A percentile compares a stretch with the other conserved stretches of the same genome.
These are phyloP conservation scores for Gadopsis marmoratus DNA, from an alignment of 2,797 vertebrate species.

Conservation along the genomic window DNA sequence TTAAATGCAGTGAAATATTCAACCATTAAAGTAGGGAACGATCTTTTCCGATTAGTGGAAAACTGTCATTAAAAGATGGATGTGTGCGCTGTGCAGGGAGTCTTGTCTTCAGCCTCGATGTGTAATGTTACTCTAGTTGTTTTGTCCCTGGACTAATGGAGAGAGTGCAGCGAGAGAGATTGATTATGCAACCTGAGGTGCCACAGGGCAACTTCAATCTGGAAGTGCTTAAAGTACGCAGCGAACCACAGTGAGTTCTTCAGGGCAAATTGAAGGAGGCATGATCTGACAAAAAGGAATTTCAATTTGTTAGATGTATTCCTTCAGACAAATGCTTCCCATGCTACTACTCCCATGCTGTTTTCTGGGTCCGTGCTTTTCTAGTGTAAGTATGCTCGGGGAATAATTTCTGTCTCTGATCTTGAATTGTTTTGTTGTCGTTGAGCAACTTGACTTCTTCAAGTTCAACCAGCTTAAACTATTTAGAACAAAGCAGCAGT, in stretches of 20 bases:
- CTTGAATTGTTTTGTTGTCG: conserved; percentile 71
- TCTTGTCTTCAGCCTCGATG: conserved; percentile 43
- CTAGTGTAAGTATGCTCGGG: conserved; percentile 48
- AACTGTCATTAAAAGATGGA: conserved; percentile 58
- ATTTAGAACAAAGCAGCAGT: conserved; percentile 77
- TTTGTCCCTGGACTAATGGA: conserved; percentile 72
- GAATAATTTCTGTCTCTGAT: conserved; percentile 70
- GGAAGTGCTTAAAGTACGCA: conserved; percentile 80
- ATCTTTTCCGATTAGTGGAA: conserved; percentile 27
- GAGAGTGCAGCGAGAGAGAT: conserved; percentile 75
- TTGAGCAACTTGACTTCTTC: conserved; percentile 67
- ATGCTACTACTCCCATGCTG: conserved; percentile 67
- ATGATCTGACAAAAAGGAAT: conserved; percentile 84
- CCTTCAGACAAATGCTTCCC: conserved; percentile 76
- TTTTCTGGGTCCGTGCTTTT: conserved; percentile 53
- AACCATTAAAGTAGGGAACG: conserved; percentile 1
- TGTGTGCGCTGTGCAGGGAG: conserved; percentile 32
- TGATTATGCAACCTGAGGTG: conserved; percentile 82
- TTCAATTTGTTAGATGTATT: conserved; percentile 81
- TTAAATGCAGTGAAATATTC: conserved; percentile 24
- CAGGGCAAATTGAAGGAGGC: conserved; percentile 81
- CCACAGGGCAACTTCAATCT: conserved; percentile 84
- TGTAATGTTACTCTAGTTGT: conserved; percentile 73
- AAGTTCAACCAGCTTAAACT: conserved; percentile 75
- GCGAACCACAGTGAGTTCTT: conserved; percentile 72